A percentile compares a stretch with the other conserved stretches of the same genome.
Conservation (phyloP, 2,113 vertebrate genomes). For the Camelus dromedarius region DNA sequence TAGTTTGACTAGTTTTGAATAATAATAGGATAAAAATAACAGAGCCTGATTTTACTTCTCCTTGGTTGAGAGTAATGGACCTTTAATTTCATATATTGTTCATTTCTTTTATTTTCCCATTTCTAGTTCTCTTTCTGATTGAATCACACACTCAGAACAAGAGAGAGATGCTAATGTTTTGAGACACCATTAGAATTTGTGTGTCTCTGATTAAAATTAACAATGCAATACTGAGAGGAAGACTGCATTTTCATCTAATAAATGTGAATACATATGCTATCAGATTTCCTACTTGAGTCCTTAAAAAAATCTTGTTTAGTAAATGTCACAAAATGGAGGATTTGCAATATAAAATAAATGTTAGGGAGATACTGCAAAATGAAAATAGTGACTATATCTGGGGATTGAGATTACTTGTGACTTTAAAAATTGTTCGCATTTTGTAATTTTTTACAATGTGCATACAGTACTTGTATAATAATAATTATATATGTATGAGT, state of each 20-base stretch:
- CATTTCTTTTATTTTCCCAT: neutral
- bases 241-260: neutral
- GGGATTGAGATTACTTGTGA: neutral
- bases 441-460: neutral
- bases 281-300: neutral
- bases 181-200: neutral
- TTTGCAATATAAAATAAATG: neutral
- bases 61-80: neutral
- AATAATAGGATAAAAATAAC: slow-evolving; percentile 6
- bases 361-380: neutral
- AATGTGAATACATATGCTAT: neutral
- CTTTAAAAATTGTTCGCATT: neutral
- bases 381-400: neutral
- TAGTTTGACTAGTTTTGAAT: neutral
- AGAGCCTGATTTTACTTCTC: neutral
- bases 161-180: neutral
- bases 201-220: neutral
- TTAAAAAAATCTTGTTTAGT: neutral
- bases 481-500: neutral
- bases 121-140: neutral
- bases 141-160: neutral
- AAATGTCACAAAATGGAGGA: neutral
- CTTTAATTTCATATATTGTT: neutral
- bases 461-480: neutral
- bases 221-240: neutral